A percentile compares a stretch with the other conserved stretches of the same genome.
Evolutionary conservation across 2,113 vertebrate genomes (phyloP).

Genomic region (Egretta garzetta): DNA sequence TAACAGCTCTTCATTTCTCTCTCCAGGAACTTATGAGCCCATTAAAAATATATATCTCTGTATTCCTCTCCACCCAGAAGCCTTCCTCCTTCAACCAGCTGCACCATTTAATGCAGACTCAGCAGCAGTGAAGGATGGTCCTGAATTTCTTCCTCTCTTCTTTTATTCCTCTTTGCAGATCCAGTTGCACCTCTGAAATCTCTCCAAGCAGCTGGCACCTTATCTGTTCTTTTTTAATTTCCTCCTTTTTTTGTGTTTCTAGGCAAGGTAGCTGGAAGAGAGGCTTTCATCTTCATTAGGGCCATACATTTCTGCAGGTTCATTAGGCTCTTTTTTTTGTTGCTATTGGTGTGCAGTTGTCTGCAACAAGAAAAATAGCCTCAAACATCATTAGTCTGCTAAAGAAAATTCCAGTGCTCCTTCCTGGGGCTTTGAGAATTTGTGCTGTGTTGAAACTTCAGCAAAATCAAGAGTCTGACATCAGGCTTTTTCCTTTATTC

Average conservation of each 20-base stretch:
- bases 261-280: conserved; percentile 50
- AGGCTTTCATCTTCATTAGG: conserved; percentile 73
- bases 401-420: conserved; percentile 52
- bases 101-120: conserved; percentile 49
- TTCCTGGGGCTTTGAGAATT: conserved; percentile 43
- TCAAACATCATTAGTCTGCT: conserved; percentile 66
- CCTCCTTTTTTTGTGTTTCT: not conserved
- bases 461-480: conserved; percentile 48
- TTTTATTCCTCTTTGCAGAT: conserved; percentile 33
- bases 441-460: conserved; percentile 44
- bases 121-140: conserved; percentile 61
- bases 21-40: conserved; percentile 35
- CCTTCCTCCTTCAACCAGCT: conserved; percentile 56
- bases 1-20: conserved; percentile 49
- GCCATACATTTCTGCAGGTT: conserved; percentile 65
- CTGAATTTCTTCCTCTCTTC: no score
- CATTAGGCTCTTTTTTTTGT: conserved; percentile 59
- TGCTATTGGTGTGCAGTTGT: conserved; percentile 57
- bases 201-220: conserved; percentile 55
- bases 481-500: conserved; percentile 32
- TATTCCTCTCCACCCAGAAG: conserved; percentile 20
- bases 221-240: conserved; percentile 32
- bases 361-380: conserved; percentile 70
- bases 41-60: conserved; percentile 47
- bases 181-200: conserved; percentile 21